Percentiles rank a stretch among this genome's conserved stretches.
phyloP scores from a whole-genome alignment of 2,113 vertebrate species.

The Neodon shergylaensis region DNA sequence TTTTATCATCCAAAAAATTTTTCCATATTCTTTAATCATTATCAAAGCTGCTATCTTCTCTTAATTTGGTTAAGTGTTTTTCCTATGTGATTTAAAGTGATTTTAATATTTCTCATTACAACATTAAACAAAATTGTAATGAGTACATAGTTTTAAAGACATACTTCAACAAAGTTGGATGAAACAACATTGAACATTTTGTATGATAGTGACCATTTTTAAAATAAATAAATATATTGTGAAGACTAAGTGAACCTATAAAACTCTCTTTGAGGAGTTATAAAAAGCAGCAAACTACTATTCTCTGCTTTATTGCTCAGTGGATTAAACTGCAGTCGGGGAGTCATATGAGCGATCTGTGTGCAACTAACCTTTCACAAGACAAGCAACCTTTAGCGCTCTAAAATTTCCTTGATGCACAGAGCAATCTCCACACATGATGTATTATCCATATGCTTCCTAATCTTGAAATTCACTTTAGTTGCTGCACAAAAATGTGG shows the following conservation, averaged over 20 bases:
- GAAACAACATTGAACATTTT: not conserved
- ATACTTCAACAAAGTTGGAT: not conserved
- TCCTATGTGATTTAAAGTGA: not conserved
- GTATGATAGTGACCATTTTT: not conserved
- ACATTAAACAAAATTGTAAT: not conserved
- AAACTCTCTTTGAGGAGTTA: not conserved
- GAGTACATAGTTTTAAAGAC: not conserved
- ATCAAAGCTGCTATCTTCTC: not conserved
- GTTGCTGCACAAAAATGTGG: constrained; percentile 29
- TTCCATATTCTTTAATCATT: not conserved
- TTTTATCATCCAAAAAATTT: not conserved
- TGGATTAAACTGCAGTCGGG: not conserved
- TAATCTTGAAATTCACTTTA: constrained; percentile 48
- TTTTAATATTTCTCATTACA: not conserved
- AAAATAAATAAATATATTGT: constrained; percentile 1
- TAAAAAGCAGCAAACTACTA: not conserved
- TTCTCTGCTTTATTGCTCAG: not conserved
- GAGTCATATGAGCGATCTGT: not conserved
- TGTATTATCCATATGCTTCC: not conserved
- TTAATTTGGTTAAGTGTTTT: not conserved
- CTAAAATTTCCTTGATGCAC: constrained; percentile 34
- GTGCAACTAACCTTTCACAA: constrained; percentile 8
- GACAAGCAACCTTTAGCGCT: not conserved
- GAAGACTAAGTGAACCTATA: not conserved
- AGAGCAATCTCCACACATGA: constrained; percentile 6